These are phyloP conservation scores for Aphelocoma californica DNA, from an alignment of 2,797 vertebrate species.

Conservation along the genomic window DNA sequence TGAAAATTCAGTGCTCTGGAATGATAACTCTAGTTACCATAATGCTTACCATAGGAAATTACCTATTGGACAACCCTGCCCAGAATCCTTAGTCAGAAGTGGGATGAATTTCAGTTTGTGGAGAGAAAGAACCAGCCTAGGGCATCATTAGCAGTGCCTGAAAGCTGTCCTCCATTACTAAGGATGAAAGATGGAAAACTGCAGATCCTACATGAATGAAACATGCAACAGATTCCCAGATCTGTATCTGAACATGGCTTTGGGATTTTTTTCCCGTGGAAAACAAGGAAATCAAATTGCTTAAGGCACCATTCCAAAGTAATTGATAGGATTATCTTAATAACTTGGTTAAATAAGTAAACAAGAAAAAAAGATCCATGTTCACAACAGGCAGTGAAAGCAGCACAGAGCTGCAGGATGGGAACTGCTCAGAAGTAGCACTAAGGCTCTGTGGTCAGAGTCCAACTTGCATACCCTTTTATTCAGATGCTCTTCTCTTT, in stretches of 20 bases:
- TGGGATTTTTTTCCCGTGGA: neutral
- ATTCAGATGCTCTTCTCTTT: neutral
- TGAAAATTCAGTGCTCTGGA: slow-evolving; percentile 21
- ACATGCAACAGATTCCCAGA: neutral
- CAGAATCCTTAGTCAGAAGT: slow-evolving; percentile 21
- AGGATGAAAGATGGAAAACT: neutral
- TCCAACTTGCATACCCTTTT: neutral
- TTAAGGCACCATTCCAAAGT: neutral
- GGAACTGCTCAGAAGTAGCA: neutral
- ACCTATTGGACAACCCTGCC: neutral
- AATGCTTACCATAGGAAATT: slow-evolving; percentile 13
- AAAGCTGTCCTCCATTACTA: neutral
- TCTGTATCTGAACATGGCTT: neutral
- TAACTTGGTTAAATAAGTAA: neutral
- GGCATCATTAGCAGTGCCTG: neutral
- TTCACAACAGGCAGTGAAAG: neutral
- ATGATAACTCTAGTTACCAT: neutral
- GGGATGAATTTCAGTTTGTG: neutral
- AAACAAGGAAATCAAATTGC: neutral
- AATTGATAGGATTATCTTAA: neutral
- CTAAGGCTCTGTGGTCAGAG: neutral
- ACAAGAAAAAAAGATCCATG: neutral
- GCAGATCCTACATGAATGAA: neutral
- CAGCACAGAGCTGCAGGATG: neutral
- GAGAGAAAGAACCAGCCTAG: neutral